A percentile compares a stretch with the other conserved stretches of the same genome.
Conservation (phyloP, 2,113 vertebrate genomes). For the Physeter macrocephalus region DNA sequence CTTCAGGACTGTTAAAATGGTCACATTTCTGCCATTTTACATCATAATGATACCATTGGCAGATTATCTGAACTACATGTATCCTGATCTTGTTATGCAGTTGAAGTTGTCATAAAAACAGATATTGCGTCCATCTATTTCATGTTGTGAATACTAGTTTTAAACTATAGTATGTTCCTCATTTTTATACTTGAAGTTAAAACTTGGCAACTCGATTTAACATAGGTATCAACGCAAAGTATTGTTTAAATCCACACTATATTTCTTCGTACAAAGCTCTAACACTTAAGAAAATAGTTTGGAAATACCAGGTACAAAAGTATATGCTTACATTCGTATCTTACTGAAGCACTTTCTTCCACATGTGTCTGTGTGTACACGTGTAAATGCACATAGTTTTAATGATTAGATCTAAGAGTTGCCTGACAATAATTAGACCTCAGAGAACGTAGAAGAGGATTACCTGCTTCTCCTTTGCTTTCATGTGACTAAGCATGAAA, state of each 20-base stretch:
- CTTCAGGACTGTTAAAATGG: not conserved
- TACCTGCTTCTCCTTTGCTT: not conserved
- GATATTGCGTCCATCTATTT: not conserved
- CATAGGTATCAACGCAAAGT: not conserved
- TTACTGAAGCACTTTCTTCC: not conserved
- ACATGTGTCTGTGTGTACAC: not conserved
- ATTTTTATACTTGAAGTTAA: not conserved
- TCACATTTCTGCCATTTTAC: not conserved
- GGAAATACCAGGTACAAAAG: not conserved
- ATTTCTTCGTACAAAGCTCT: not conserved
- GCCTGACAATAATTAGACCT: conserved; percentile 14
- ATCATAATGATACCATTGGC: not conserved
- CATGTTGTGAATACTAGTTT: not conserved
- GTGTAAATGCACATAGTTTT: not conserved
- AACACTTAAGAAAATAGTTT: not conserved
- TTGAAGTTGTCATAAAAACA: not conserved
- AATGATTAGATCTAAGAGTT: not conserved
- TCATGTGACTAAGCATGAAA: not conserved
- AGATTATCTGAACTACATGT: not conserved
- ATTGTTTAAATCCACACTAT: not conserved
- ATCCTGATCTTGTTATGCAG: not conserved
- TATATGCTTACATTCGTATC: not conserved
- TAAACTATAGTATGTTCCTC: not conserved
- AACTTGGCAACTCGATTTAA: not conserved
- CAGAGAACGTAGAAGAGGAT: not conserved